Percentiles rank a stretch among this genome's conserved stretches.
phyloP scores from a whole-genome alignment of 2,113 vertebrate species.

The Ciconia maguari region DNA sequence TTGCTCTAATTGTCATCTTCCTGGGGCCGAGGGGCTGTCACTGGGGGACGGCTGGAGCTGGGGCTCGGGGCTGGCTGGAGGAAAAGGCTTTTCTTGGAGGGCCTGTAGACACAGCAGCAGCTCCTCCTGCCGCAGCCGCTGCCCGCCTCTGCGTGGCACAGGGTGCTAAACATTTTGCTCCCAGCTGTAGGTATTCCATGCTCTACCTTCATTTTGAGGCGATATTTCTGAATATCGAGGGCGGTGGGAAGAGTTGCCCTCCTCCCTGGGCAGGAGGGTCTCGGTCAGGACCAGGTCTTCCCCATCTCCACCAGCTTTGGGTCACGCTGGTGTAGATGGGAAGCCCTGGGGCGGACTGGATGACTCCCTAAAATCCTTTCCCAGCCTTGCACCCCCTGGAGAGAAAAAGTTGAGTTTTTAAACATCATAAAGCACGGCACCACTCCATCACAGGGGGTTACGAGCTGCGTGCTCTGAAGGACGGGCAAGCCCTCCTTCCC shows the following conservation, averaged over 20 bases:
- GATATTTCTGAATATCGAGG: fast-evolving
- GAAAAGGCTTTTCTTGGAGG: neutral
- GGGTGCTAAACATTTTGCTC: neutral
- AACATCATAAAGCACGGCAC: neutral
- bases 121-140: neutral
- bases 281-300: neutral
- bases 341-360: neutral
- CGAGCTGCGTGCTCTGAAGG: neutral
- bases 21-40: neutral
- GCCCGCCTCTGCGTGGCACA: neutral
- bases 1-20: conserved; percentile 36
- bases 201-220: neutral
- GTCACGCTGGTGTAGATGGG: neutral
- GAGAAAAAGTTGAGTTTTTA: neutral
- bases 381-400: neutral
- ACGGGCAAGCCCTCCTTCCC: neutral
- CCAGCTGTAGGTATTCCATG: fast-evolving
- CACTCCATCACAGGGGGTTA: fast-evolving
- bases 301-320: neutral
- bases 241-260: neutral
- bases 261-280: neutral
- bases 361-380: neutral
- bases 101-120: fast-evolving
- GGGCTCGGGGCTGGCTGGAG: neutral
- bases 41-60: fast-evolving